Evolutionary conservation across 2,797 vertebrate species (phyloP).

Genomic region (Nyctibius grandis): DNA sequence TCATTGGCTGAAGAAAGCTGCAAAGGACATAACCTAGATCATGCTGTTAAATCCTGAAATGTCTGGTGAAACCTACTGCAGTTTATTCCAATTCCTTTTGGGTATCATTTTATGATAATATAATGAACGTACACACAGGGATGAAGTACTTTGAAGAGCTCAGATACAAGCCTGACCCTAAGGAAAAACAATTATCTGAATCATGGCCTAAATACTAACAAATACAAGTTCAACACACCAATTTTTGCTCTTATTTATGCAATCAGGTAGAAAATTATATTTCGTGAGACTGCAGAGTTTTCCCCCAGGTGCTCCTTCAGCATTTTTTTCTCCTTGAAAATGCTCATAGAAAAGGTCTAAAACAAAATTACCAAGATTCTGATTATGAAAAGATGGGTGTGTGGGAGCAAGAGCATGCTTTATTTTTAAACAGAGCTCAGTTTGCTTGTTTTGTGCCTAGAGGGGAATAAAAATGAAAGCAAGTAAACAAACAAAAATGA

Average conservation of each 20-base stretch:
- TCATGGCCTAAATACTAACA: conserved; percentile 18
- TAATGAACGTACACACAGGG: background rate
- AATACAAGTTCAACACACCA: background rate
- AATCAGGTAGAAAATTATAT: conserved; percentile 42
- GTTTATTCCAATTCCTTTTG: background rate
- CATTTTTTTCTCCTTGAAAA: background rate
- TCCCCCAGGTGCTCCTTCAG: background rate
- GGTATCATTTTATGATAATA: background rate
- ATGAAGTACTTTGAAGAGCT: conserved; percentile 5
- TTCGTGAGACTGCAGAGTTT: background rate
- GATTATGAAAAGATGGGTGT: background rate
- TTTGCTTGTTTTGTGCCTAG: background rate
- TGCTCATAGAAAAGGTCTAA: background rate
- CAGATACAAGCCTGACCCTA: background rate
- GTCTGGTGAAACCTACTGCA: background rate
- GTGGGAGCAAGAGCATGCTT: background rate
- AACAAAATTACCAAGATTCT: background rate
- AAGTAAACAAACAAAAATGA: conserved; percentile 12
- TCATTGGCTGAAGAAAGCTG: background rate
- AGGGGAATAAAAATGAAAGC: conserved; percentile 21
- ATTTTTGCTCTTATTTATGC: conserved; percentile 44
- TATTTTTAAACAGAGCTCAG: background rate
- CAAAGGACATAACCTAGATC: background rate
- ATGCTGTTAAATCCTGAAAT: background rate
- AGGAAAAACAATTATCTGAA: conserved; percentile 29